A percentile compares a stretch with the other conserved stretches of the same genome.
phyloP scores from a whole-genome alignment of 2,797 vertebrate species.

The Myotis vivesi region DNA sequence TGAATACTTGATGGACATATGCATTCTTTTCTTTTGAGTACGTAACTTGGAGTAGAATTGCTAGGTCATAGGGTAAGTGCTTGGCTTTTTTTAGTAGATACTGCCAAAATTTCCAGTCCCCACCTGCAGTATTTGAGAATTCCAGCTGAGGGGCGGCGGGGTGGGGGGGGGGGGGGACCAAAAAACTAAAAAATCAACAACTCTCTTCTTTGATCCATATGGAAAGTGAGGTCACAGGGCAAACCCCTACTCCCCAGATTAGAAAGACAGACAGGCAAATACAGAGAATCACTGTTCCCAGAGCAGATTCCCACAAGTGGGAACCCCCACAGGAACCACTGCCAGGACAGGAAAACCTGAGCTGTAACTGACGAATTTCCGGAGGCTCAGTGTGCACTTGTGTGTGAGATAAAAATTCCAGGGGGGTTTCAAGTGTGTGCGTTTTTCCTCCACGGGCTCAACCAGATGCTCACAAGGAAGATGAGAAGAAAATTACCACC shows the following conservation, averaged over 20 bases:
- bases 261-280: neutral
- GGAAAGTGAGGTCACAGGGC: neutral
- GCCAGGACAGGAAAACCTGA: neutral
- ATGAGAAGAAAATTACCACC: neutral
- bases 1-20: neutral
- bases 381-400: neutral
- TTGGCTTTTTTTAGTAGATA: neutral
- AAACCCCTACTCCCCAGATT: neutral
- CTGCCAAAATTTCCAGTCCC: neutral
- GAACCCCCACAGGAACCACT: neutral
- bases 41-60: neutral
- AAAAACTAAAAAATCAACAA: neutral
- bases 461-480: neutral
- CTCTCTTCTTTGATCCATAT: neutral
- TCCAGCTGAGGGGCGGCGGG: neutral
- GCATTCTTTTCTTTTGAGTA: neutral
- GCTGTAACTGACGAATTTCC: neutral
- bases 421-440: neutral
- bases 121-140: neutral
- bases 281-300: neutral
- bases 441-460: neutral
- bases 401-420: neutral
- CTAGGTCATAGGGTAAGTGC: neutral
- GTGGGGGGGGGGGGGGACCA: rapidly evolving
- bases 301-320: neutral